A percentile compares a stretch with the other conserved stretches of the same genome.
Conservation (phyloP, 2,113 vertebrate species). For the Barbus barbus region DNA sequence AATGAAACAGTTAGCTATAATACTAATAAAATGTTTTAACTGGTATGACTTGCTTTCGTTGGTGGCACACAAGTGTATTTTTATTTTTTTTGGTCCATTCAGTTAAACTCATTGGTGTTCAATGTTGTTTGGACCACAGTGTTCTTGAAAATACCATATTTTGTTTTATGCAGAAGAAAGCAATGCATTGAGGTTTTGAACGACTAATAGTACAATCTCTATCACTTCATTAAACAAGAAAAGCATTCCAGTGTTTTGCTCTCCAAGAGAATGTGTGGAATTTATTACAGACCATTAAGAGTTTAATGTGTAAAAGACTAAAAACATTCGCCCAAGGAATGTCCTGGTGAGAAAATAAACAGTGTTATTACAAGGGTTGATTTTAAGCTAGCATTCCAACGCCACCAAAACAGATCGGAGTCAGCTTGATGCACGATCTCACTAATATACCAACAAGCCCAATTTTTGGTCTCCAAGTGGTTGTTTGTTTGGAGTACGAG, state of each 20-base stretch:
- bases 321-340: not conserved
- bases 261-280: constrained; percentile 26
- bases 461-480: not conserved
- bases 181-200: not conserved
- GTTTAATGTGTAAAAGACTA: not conserved
- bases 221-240: not conserved
- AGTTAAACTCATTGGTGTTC: too few species aligned
- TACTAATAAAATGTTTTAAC: too few species aligned
- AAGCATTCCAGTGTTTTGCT: not conserved
- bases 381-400: not conserved
- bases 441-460: not conserved
- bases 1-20: too few species aligned
- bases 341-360: not conserved
- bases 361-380: not conserved
- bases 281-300: not conserved
- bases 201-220: not conserved
- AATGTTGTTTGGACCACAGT: not conserved
- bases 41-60: too few species aligned
- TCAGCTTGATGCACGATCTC: not conserved
- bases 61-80: too few species aligned
- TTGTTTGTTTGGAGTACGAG: constrained; percentile 25
- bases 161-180: not conserved
- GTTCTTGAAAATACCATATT: not conserved
- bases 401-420: not conserved
- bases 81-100: too few species aligned